Evolutionary conservation across 2,113 vertebrate species (phyloP).

Genomic region (Oreotrochilus melanogaster): DNA sequence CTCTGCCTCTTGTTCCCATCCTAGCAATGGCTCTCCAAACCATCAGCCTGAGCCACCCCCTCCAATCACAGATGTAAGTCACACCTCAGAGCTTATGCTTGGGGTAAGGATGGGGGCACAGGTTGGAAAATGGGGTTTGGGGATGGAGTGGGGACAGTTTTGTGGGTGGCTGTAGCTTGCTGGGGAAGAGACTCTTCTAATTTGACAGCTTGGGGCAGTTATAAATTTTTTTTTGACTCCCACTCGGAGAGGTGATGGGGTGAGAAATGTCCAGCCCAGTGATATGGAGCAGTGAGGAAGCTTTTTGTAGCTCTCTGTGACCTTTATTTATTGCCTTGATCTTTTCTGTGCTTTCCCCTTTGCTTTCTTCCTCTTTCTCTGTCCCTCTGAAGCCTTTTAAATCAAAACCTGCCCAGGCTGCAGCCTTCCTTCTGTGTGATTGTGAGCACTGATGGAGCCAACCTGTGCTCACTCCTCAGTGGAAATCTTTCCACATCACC

Average conservation of each 20-base stretch:
- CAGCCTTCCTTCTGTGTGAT: not conserved
- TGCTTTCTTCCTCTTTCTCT: not conserved
- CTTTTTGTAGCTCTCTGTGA: not conserved
- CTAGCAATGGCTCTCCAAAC: slow-evolving; percentile 93
- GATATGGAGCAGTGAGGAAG: rapidly evolving
- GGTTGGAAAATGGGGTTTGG: not conserved
- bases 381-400: not conserved
- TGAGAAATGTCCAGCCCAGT: rapidly evolving
- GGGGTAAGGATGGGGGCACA: not conserved
- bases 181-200: not conserved
- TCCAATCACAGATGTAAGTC: slow-evolving; percentile 81
- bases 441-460: not conserved
- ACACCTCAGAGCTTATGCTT: not conserved
- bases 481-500: rapidly evolving
- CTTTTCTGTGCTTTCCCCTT: not conserved
- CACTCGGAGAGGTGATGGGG: not conserved
- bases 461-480: not conserved
- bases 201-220: not conserved
- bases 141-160: not conserved
- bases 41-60: slow-evolving; percentile 81
- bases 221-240: too few species aligned
- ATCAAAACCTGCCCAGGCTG: not conserved
- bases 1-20: not conserved
- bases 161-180: not conserved
- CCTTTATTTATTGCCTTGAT: not conserved